Evolutionary conservation across 2,888 invertebrate species (phyloP).

Genomic region (Trachelus tabidus): DNA sequence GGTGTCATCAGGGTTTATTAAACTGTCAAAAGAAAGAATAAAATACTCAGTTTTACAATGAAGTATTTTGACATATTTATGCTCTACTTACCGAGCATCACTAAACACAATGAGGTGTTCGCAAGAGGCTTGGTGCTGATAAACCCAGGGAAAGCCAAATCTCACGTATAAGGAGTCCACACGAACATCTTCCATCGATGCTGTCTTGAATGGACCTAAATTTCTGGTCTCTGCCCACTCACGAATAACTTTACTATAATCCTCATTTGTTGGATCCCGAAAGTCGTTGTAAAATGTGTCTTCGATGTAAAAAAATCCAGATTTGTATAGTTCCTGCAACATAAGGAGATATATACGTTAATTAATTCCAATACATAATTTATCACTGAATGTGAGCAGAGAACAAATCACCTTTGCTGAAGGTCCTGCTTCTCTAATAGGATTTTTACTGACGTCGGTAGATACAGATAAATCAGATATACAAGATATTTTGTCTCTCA

Average conservation of each 20-base stretch:
- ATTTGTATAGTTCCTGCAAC: constrained; percentile 73
- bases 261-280: constrained; percentile 70
- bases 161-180: constrained; percentile 63
- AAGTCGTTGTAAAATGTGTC: constrained; percentile 83
- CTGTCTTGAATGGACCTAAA: constrained; percentile 68
- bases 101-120: constrained; percentile 90
- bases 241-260: constrained; percentile 75
- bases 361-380: neutral
- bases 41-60: neutral
- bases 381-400: constrained; percentile 13
- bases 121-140: constrained; percentile 91
- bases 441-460: constrained; percentile 72
- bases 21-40: constrained; percentile 52
- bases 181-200: constrained; percentile 69
- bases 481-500: constrained; percentile 83
- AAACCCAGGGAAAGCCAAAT: constrained; percentile 80
- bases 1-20: constrained; percentile 69
- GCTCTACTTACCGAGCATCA: constrained; percentile 71
- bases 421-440: constrained; percentile 33
- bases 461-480: constrained; percentile 75
- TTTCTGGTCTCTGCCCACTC: constrained; percentile 71
- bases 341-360: neutral
- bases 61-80: constrained; percentile 5
- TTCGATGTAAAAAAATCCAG: constrained; percentile 83
- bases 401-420: neutral